phyloP scores from a whole-genome alignment of 2,797 vertebrate species.

The Ptychobarbus kaznakovi region DNA sequence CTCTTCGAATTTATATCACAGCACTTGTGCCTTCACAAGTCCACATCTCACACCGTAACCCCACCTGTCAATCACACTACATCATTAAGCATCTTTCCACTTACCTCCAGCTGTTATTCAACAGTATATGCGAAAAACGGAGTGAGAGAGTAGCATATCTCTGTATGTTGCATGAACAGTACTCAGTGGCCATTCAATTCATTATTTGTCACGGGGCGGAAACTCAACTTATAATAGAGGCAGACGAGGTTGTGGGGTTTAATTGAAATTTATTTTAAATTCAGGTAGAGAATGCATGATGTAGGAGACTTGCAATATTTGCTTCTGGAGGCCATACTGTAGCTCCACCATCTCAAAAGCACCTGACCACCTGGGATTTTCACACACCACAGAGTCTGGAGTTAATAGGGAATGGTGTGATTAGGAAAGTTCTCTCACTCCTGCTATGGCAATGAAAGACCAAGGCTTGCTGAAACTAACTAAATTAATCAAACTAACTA shows the following conservation, averaged over 20 bases:
- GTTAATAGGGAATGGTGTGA: constrained; percentile 20
- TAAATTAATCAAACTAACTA: not conserved
- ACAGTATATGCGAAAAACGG: not conserved
- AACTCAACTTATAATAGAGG: not conserved
- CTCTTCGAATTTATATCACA: constrained; percentile 25
- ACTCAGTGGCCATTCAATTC: not conserved
- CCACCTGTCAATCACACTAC: constrained; percentile 33
- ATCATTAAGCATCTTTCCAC: constrained; percentile 17
- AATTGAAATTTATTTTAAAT: not conserved
- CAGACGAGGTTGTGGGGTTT: not conserved
- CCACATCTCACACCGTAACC: constrained; percentile 22
- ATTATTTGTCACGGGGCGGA: not conserved
- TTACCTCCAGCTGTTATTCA: constrained; percentile 36
- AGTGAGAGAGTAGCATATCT: not conserved
- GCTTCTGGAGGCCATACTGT: not conserved
- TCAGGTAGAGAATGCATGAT: not conserved
- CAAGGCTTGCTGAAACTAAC: not conserved
- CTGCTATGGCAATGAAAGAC: not conserved
- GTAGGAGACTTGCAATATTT: not conserved
- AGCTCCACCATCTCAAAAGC: not conserved
- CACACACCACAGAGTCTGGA: not conserved
- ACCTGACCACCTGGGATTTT: constrained; percentile 20
- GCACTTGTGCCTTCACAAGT: constrained; percentile 25
- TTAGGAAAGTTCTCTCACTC: constrained; percentile 17
- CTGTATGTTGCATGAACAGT: not conserved